Percentiles rank a stretch among this genome's conserved stretches.
These are phyloP conservation scores for Procambarus virginalis DNA, from an alignment of 1,140 invertebrate species.

Conservation along the genomic window DNA sequence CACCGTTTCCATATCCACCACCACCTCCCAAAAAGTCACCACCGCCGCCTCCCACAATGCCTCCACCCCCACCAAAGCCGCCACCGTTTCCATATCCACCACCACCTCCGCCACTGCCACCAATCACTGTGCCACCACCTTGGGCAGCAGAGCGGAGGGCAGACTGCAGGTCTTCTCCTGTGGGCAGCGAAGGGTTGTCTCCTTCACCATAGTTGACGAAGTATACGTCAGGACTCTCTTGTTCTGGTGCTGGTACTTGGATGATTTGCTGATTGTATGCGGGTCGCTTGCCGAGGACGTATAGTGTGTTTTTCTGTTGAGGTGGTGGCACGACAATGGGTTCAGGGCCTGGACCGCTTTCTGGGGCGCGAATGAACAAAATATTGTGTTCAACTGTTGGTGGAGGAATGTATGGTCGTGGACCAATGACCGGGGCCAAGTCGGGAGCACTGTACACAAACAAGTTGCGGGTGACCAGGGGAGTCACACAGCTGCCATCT, in stretches of 20 bases:
- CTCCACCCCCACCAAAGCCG: not conserved
- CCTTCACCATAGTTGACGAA: constrained; percentile 33
- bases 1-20: too few relatives aligned
- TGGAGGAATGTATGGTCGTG: constrained; percentile 13
- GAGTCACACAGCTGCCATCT: constrained; percentile 23
- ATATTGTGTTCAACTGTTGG: constrained; percentile 26
- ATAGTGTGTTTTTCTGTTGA: constrained; percentile 17
- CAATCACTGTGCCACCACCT: constrained; percentile 13
- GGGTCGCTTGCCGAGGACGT: constrained; percentile 39
- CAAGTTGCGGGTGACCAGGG: constrained; percentile 38
- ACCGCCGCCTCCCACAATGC: not conserved
- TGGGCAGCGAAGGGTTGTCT: constrained; percentile 43
- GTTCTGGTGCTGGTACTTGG: constrained; percentile 22
- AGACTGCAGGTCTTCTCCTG: constrained; percentile 25
- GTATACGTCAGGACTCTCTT: constrained; percentile 29
- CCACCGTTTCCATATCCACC: too few relatives aligned
- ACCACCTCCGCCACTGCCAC: too few relatives aligned
- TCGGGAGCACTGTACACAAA: constrained; percentile 19
- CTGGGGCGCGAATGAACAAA: constrained; percentile 45
- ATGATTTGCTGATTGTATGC: constrained; percentile 1
- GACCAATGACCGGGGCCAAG: not conserved
- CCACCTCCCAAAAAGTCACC: not conserved
- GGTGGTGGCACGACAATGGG: constrained; percentile 49
- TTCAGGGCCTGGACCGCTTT: not conserved
- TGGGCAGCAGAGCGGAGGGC: constrained; percentile 30